phyloP scores from a whole-genome alignment of 2,113 vertebrate genomes.

The Aplodontia rufa region DNA sequence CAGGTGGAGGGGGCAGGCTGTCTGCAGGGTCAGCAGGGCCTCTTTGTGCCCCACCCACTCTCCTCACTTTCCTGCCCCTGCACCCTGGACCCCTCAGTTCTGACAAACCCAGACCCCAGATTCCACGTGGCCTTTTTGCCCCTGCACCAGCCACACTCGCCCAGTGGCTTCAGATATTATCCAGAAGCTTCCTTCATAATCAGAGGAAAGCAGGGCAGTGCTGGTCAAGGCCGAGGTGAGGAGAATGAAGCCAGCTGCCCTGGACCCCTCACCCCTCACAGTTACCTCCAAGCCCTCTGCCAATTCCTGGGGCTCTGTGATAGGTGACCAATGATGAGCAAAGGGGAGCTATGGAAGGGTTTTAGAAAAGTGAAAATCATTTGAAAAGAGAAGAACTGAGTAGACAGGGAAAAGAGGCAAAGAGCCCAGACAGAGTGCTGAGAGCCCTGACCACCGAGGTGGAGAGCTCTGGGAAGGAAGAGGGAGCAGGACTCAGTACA shows the following conservation, averaged over 20 bases:
- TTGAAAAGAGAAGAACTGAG: not conserved
- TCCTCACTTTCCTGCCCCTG: not conserved
- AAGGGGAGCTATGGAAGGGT: too few relatives aligned
- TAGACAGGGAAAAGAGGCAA: not conserved
- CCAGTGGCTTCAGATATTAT: not conserved
- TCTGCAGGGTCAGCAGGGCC: not conserved
- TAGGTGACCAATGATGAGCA: accelerated
- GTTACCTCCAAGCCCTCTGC: too few relatives aligned
- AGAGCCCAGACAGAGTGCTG: accelerated
- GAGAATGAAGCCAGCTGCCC: not conserved
- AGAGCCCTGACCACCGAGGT: not conserved
- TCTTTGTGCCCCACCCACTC: not conserved
- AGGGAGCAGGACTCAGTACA: too few relatives aligned
- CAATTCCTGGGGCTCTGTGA: not conserved
- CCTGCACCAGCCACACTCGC: not conserved
- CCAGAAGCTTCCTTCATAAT: not conserved
- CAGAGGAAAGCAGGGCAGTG: not conserved
- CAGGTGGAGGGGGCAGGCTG: not conserved
- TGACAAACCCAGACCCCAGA: not conserved
- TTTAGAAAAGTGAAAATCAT: not conserved
- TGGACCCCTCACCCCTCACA: not conserved
- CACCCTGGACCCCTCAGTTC: not conserved
- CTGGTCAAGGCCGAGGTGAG: not conserved
- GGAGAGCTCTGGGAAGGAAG: not conserved
- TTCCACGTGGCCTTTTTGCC: accelerated